These are phyloP conservation scores for Steinernema feltiae DNA, from an alignment of 1,140 invertebrate genomes.

Conservation along the genomic window DNA sequence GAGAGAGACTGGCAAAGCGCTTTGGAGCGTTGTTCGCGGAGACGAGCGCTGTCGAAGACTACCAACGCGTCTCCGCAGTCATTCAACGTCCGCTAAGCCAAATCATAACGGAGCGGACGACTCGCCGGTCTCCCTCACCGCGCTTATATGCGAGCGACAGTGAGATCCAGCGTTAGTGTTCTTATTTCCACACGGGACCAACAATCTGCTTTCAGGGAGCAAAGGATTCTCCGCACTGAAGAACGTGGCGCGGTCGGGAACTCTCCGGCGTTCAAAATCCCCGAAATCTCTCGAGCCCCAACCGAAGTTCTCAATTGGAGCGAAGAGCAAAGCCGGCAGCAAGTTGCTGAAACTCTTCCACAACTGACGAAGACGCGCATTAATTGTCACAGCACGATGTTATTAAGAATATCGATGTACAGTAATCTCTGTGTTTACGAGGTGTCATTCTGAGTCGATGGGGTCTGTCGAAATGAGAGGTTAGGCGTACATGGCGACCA, in stretches of 20 bases:
- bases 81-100: slow-evolving; percentile 25
- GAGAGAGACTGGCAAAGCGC: slow-evolving; percentile 26
- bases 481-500: neutral
- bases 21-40: slow-evolving; percentile 31
- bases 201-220: slow-evolving; percentile 23
- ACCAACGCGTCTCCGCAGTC: slow-evolving; percentile 23
- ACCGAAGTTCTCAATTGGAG: slow-evolving; percentile 29
- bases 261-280: slow-evolving; percentile 14
- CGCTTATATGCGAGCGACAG: slow-evolving; percentile 31
- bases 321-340: slow-evolving; percentile 33
- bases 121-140: slow-evolving; percentile 26
- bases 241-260: slow-evolving; percentile 14
- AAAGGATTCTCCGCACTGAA: slow-evolving; percentile 28
- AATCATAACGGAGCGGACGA: slow-evolving; percentile 21
- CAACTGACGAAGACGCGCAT: too few relatives aligned
- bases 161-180: slow-evolving; percentile 30
- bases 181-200: neutral
- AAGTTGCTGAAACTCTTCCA: slow-evolving; percentile 35
- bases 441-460: too few relatives aligned
- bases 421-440: too few relatives aligned
- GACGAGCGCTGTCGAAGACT: slow-evolving; percentile 26
- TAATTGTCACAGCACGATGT: too few relatives aligned
- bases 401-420: too few relatives aligned
- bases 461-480: neutral
- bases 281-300: slow-evolving; percentile 24